Evolutionary conservation across 2,113 vertebrate genomes (phyloP), one percentile per base, ranked within the genome.

Genomic region (Brachionichthys hirsutus): DNA sequence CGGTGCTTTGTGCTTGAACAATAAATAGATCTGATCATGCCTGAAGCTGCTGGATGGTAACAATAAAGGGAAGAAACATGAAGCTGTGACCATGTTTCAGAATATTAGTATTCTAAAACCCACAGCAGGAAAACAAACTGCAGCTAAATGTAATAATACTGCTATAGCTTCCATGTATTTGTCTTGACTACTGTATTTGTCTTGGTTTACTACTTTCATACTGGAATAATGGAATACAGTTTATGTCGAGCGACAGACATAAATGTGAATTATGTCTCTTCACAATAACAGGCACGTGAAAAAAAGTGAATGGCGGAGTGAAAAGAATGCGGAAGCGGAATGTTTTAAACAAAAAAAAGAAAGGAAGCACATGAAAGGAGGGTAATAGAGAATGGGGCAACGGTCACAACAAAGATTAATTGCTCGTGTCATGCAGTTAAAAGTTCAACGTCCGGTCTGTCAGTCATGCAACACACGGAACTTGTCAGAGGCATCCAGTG

Each of bases 391-490:
- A 35, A 14, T 9, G 18, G 17, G 51, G 44, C 4, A 38, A 40
- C 16, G 11, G 20, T 43, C 40, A 52, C 15, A 60, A 62, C 78
- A 81, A 42, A 58, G 47, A 54, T 7, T 19, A 50, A 51, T 42
- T 47, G 43, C 44, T 12, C 9, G 38, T 30, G 70, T 73, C 87
- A 89, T 89, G 87, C 84, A 67, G 52, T 55, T 35, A n/a, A 40
- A 2, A 50, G 41, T 51, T n/a, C 15, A 41, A 30, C 10, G 67
- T 82, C 78, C 41, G 22, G 70, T 82, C 77, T 20, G 68, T 81
- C 71, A 72, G 78, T 81, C 85, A 86, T 86, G 83, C 86, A 80
- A 43, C 7, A 63, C 35, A 5, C 36, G 45, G 47, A n/a, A n/a
- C n/a, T n/a, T n/a, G 59, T 65, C 36, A 71, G 49, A 71, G 54